Evolutionary conservation across 2,797 vertebrate genomes (phyloP), one percentile per base, ranked within the genome.

Genomic region (Enteromius unitaeniatus): DNA sequence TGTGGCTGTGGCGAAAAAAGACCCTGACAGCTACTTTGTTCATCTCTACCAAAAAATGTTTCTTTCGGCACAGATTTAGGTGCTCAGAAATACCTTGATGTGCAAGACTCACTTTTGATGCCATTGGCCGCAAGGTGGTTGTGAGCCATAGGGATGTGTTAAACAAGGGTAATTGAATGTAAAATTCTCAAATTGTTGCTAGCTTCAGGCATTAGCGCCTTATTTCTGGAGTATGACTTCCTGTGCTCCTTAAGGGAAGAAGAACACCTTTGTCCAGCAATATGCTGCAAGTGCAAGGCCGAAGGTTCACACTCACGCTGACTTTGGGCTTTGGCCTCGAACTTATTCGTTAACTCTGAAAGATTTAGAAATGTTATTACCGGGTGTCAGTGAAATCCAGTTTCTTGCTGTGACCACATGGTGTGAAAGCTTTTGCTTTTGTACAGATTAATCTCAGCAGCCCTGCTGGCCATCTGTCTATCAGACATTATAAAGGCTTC

Each of bases 91-190:
- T 87, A 85, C 17, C 31, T 81, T 81, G 40, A 26, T 77, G 73
- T 83, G 73, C 85, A 58, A 60, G 40, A 49, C 70, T 73, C 6
- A 0, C 5, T 51, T 34, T 28, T 40, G 17, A 28, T 31, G 26
- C 40, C 47, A 45, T 19, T 58, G 84, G 47, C 81, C 19, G 7
- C 13, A 10, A 40, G 47, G 21, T 40, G 53, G 51, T 69, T 74
- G 34, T 4, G 87, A 67, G 79, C 90, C 88, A 89, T 88, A 91
- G 51, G 53, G 86, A 64, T n/a, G 62, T 91, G 90, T 93, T 93
- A 92, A 91, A 85, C 89, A 85, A 85, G 89, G 85, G 89, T 92
- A 93, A 92, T 92, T 91, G 91, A 93, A 93, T 92, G 91, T 91
- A 79, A 91, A 91, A 83, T 89, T 87, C 82, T 85, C 87, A 80